Evolutionary conservation across 2,113 vertebrate species (phyloP).

Genomic region (Lutjanus erythropterus): DNA sequence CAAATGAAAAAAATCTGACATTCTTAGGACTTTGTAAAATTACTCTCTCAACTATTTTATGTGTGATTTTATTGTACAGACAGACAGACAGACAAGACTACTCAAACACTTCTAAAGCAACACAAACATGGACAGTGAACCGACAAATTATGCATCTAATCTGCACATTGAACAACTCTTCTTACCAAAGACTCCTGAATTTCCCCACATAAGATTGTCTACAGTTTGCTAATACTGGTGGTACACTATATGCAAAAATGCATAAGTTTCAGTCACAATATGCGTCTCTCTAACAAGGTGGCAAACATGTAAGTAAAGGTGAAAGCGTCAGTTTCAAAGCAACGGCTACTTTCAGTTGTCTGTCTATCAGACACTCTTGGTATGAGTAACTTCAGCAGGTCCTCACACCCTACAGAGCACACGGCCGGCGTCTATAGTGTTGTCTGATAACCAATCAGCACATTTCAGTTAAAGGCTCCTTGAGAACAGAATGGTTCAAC

Average conservation of each 20-base stretch:
- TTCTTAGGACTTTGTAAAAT: slow-evolving; percentile 45
- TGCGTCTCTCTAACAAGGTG: slow-evolving; percentile 60
- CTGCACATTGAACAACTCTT: slow-evolving; percentile 56
- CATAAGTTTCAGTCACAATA: slow-evolving; percentile 73
- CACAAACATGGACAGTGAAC: slow-evolving; percentile 62
- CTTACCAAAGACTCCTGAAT: slow-evolving; percentile 52
- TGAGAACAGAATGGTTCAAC: slow-evolving; percentile 45
- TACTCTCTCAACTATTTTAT: slow-evolving; percentile 31
- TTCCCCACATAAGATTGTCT: slow-evolving; percentile 74
- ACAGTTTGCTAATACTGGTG: slow-evolving; percentile 78
- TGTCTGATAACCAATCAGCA: slow-evolving; percentile 73
- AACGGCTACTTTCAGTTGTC: slow-evolving; percentile 86
- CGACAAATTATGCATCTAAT: slow-evolving; percentile 58
- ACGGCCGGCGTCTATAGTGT: slow-evolving; percentile 72
- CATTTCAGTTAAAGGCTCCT: slow-evolving; percentile 62
- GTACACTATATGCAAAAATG: slow-evolving; percentile 74
- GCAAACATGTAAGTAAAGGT: slow-evolving; percentile 63
- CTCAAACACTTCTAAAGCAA: slow-evolving; percentile 55
- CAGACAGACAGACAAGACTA: slow-evolving; percentile 21
- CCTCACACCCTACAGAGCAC: slow-evolving; percentile 55
- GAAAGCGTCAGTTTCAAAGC: slow-evolving; percentile 77
- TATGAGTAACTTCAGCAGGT: slow-evolving; percentile 77
- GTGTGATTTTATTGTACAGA: slow-evolving; percentile 46
- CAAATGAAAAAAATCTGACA: slow-evolving; percentile 25
- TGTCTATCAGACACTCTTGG: slow-evolving; percentile 72